A percentile compares a stretch with the other conserved stretches of the same genome.
Evolutionary conservation across 2,888 invertebrate species (phyloP).

Genomic region (Linnaemya tessellans): DNA sequence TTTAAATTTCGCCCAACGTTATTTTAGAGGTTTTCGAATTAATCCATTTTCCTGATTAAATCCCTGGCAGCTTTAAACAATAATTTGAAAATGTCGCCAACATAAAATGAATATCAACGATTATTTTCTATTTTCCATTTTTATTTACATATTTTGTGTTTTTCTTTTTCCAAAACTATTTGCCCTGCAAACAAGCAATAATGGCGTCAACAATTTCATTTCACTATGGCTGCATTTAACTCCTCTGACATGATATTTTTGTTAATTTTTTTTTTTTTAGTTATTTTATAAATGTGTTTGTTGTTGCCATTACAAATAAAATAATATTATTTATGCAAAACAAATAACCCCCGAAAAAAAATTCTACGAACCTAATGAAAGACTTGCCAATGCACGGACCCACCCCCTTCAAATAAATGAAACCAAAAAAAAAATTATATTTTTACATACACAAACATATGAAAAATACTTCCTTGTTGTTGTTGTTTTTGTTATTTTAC

Average conservation of each 20-base stretch:
- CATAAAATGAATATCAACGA: neutral
- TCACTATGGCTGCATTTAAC: slow-evolving; percentile 66
- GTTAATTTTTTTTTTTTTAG: neutral
- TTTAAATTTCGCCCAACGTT: neutral
- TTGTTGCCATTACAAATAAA: slow-evolving; percentile 63
- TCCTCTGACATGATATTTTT: slow-evolving; percentile 58
- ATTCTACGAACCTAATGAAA: slow-evolving; percentile 9
- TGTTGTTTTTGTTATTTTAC: slow-evolving; percentile 61
- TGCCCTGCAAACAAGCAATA: slow-evolving; percentile 52
- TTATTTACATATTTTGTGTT: neutral
- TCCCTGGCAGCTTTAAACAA: neutral
- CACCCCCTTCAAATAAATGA: slow-evolving; percentile 42
- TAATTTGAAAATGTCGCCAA: slow-evolving; percentile 18
- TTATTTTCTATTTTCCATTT: slow-evolving; percentile 10
- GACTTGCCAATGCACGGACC: neutral
- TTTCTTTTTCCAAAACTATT: slow-evolving; percentile 4
- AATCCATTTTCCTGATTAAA: slow-evolving; percentile 7
- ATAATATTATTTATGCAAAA: slow-evolving; percentile 69
- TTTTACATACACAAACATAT: neutral
- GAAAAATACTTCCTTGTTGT: slow-evolving; percentile 58
- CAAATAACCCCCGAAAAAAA: slow-evolving; percentile 56
- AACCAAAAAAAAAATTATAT: slow-evolving; percentile 28
- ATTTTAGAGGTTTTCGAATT: neutral
- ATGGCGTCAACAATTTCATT: slow-evolving; percentile 62
- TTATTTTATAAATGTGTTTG: slow-evolving; percentile 7